Percentiles rank a stretch among this genome's conserved stretches.
Conservation (phyloP, 2,888 invertebrate species). For the Holacanthella duospinosa region DNA sequence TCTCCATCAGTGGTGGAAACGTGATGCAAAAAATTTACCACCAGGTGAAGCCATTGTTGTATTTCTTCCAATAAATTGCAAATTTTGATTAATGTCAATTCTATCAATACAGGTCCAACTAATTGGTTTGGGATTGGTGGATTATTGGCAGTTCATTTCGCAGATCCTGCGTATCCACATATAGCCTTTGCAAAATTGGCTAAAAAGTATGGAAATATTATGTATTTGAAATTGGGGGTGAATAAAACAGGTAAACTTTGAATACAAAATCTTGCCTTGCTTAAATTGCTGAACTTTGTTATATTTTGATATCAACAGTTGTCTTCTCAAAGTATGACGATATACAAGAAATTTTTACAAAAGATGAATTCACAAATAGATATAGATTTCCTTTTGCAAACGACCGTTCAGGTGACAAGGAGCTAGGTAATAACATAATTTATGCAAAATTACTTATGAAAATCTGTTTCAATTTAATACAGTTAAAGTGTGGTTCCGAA, state of each 20-base stretch:
- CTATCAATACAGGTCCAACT: slow-evolving; percentile 14
- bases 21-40: too few species aligned
- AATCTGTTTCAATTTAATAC: too few species aligned
- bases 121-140: slow-evolving; percentile 13
- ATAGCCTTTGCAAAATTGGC: slow-evolving; percentile 10
- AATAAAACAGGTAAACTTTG: slow-evolving; percentile 5
- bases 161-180: slow-evolving; percentile 8
- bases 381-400: neutral
- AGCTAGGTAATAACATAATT: slow-evolving; percentile 1
- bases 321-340: neutral
- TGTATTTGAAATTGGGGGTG: slow-evolving; percentile 6
- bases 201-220: slow-evolving; percentile 13
- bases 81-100: too few species aligned
- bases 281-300: too few species aligned
- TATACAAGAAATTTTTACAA: neutral
- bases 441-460: too few species aligned
- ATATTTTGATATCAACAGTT: too few species aligned
- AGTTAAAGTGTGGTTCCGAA: too few species aligned
- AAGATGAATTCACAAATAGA: neutral
- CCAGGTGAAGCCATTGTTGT: too few species aligned
- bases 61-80: too few species aligned
- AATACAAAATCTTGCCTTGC: too few species aligned
- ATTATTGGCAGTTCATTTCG: neutral
- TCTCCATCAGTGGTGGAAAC: too few species aligned
- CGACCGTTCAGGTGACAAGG: neutral